These are phyloP conservation scores for Mustelus asterias DNA, from an alignment of 2,113 vertebrate genomes.

Conservation along the genomic window DNA sequence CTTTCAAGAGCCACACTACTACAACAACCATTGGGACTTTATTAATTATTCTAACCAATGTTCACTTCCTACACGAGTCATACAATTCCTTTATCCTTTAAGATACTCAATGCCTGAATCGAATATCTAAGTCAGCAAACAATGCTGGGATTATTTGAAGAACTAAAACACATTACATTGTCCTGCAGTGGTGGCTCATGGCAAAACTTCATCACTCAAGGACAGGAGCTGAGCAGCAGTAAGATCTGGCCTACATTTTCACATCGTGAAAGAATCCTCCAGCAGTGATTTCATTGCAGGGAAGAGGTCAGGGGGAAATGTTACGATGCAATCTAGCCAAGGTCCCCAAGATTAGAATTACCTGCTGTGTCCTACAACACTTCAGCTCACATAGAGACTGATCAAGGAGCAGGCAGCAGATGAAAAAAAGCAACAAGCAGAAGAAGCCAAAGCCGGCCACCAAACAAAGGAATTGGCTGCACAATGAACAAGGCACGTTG, in stretches of 20 bases:
- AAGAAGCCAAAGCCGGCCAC: not conserved
- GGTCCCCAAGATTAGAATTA: not conserved
- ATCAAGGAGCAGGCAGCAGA: not conserved
- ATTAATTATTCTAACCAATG: not conserved
- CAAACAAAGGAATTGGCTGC: not conserved
- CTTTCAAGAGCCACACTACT: no score
- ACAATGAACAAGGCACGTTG: not conserved
- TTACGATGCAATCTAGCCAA: not conserved
- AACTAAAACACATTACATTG: not conserved
- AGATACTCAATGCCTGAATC: not conserved
- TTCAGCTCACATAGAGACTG: not conserved
- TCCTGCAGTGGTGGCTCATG: not conserved
- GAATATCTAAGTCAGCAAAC: not conserved
- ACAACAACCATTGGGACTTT: not conserved
- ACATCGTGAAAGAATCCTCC: not conserved
- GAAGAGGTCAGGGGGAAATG: not conserved
- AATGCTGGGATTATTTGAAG: not conserved
- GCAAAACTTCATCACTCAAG: not conserved
- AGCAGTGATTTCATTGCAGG: not conserved
- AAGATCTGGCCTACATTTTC: not conserved
- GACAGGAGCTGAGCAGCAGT: not conserved
- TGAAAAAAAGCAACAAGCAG: not conserved
- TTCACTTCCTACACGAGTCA: not conserved
- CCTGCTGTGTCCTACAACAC: not conserved
- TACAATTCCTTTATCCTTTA: not conserved